phyloP scores from a whole-genome alignment of 2,113 vertebrate species.

The Xiphophorus hellerii region DNA sequence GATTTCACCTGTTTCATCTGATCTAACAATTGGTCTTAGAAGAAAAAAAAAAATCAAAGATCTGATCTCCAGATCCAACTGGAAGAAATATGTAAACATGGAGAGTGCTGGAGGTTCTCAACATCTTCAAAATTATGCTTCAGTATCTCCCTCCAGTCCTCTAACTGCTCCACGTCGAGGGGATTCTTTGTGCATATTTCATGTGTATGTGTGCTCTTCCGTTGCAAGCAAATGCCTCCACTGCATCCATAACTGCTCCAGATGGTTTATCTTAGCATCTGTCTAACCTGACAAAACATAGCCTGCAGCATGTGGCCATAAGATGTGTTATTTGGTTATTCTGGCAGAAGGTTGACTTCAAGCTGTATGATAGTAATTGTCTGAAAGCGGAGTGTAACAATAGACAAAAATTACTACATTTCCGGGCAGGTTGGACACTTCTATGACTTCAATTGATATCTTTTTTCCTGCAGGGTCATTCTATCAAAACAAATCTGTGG shows the following conservation, averaged over 20 bases:
- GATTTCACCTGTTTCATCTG: slow-evolving; percentile 33
- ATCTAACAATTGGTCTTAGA: slow-evolving; percentile 50
- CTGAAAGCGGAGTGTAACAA: slow-evolving; percentile 33
- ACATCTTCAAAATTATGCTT: slow-evolving; percentile 26
- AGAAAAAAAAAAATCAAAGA: slow-evolving; percentile 37
- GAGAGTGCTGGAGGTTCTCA: slow-evolving; percentile 30
- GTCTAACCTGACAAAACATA: slow-evolving; percentile 61
- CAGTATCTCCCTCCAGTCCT: not conserved
- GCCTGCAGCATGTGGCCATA: slow-evolving; percentile 53
- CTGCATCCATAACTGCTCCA: slow-evolving; percentile 54
- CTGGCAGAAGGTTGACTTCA: slow-evolving; percentile 47
- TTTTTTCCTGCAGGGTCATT: slow-evolving; percentile 24
- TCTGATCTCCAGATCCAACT: not conserved
- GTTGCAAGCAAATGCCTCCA: slow-evolving; percentile 30
- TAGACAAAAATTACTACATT: slow-evolving; percentile 25
- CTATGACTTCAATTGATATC: slow-evolving; percentile 18
- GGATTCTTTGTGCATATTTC: slow-evolving; percentile 18
- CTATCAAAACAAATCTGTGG: slow-evolving; percentile 6
- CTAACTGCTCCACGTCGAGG: not conserved
- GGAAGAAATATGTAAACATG: slow-evolving; percentile 38
- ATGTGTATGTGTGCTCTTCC: slow-evolving; percentile 13
- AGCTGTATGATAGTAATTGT: slow-evolving; percentile 34
- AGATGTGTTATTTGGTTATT: slow-evolving; percentile 66
- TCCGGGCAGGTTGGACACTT: slow-evolving; percentile 3
- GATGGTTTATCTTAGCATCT: slow-evolving; percentile 60